Evolutionary conservation across 2,113 vertebrate genomes (phyloP).

Genomic region (Daubentonia madagascariensis): DNA sequence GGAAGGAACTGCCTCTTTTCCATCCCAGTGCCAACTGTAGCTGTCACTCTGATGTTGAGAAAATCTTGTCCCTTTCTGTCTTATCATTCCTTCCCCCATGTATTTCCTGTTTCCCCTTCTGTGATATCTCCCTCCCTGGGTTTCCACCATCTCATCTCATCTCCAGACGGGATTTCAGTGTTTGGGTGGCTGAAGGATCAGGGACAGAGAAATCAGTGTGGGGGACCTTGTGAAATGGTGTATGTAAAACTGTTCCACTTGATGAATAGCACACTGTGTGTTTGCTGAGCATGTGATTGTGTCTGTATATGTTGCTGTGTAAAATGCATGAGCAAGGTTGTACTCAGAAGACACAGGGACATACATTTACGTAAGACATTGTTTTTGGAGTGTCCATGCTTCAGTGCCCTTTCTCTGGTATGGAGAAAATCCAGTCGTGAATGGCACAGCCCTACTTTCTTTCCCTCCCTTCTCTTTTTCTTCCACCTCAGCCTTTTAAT

Average conservation of each 20-base stretch:
- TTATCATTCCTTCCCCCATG: neutral
- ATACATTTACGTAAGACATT: neutral
- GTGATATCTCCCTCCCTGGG: neutral
- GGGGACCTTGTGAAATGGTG: neutral
- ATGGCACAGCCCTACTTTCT: neutral
- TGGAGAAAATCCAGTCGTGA: neutral
- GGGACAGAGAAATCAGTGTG: neutral
- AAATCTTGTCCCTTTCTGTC: neutral
- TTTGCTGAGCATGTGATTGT: neutral
- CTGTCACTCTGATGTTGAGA: neutral
- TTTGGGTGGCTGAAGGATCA: neutral
- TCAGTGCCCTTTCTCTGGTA: neutral
- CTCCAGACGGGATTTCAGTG: neutral
- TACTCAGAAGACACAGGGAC: neutral
- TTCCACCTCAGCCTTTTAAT: neutral
- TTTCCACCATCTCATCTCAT: neutral
- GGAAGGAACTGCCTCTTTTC: neutral
- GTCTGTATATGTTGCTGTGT: neutral
- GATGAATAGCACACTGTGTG: neutral
- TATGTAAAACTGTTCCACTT: neutral
- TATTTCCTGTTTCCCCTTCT: neutral
- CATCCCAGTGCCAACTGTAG: neutral
- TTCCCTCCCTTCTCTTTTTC: neutral
- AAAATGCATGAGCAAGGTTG: neutral
- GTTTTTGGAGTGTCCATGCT: neutral